Evolutionary conservation across 2,113 vertebrate species (phyloP).

Genomic region (Dryoscopus gambensis): DNA sequence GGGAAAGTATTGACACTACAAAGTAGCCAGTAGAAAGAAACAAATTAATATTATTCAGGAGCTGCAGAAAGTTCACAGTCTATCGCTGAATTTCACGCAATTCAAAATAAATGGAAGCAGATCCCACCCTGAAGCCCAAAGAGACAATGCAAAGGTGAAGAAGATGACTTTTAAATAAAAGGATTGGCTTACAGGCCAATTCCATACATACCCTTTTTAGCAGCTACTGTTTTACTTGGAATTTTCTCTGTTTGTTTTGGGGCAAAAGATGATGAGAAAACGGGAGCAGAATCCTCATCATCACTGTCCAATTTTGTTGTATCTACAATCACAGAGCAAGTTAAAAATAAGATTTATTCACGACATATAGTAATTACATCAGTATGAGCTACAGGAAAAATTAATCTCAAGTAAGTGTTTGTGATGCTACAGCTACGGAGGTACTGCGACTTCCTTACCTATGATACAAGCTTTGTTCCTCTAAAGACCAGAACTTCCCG

Average conservation of each 20-base stretch:
- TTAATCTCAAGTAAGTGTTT: not conserved
- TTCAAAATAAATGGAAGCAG: not conserved
- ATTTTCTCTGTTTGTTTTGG: slow-evolving; percentile 83
- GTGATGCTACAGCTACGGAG: not conserved
- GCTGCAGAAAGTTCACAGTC: not conserved
- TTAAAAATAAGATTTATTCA: not conserved
- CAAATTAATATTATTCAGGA: not conserved
- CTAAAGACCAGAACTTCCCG: not conserved
- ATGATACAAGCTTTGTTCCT: not conserved
- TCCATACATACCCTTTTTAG: slow-evolving; percentile 84
- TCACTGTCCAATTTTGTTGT: slow-evolving; percentile 88
- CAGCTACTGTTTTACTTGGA: slow-evolving; percentile 75
- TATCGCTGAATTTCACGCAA: not conserved
- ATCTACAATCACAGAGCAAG: slow-evolving; percentile 72
- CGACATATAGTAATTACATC: not conserved
- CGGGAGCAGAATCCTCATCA: slow-evolving; percentile 76
- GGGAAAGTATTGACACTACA: not conserved
- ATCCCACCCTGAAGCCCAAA: not conserved
- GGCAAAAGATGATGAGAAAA: slow-evolving; percentile 86
- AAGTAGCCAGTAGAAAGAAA: not conserved
- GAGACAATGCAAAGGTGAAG: not conserved
- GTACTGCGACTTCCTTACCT: not conserved
- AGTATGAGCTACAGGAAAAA: not conserved
- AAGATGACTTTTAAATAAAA: not conserved
- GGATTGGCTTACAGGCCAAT: not conserved